These are phyloP conservation scores for Pachyramphus minor DNA, from an alignment of 2,113 vertebrate genomes.

Conservation along the genomic window DNA sequence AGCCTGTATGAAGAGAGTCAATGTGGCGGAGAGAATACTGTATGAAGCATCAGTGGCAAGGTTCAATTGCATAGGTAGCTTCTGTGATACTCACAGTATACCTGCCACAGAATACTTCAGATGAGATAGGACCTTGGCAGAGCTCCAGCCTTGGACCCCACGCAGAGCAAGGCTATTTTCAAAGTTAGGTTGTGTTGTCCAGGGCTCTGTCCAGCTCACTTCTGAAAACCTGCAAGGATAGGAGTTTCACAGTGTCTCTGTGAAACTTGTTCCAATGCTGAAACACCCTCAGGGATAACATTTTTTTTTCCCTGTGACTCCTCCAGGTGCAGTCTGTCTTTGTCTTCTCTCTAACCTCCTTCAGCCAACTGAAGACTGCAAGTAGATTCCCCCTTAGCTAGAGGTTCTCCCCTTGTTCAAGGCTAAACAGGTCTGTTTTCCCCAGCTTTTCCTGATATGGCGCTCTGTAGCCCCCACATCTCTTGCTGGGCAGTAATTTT, in stretches of 20 bases:
- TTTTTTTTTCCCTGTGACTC: neutral
- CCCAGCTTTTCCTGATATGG: neutral
- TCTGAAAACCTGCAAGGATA: neutral
- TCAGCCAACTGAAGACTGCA: neutral
- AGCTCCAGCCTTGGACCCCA: neutral
- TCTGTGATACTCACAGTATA: neutral
- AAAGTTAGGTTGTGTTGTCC: neutral
- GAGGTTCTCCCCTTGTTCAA: neutral
- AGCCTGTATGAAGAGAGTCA: neutral
- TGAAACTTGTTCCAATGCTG: neutral
- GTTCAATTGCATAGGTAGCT: neutral
- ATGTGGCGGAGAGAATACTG: neutral
- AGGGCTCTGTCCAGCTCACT: neutral
- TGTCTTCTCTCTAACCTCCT: neutral
- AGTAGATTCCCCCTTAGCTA: neutral
- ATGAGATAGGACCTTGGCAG: neutral
- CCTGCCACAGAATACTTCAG: neutral
- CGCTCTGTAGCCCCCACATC: neutral
- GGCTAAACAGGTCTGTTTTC: neutral
- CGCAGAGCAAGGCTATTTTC: neutral
- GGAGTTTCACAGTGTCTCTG: neutral
- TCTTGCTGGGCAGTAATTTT: neutral
- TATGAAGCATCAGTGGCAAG: neutral
- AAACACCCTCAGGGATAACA: neutral
- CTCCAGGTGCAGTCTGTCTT: neutral